Percentiles rank a stretch among this genome's conserved stretches.
These are phyloP conservation scores for Salvelinus fontinalis DNA, from an alignment of 2,113 vertebrate species.

Conservation along the genomic window DNA sequence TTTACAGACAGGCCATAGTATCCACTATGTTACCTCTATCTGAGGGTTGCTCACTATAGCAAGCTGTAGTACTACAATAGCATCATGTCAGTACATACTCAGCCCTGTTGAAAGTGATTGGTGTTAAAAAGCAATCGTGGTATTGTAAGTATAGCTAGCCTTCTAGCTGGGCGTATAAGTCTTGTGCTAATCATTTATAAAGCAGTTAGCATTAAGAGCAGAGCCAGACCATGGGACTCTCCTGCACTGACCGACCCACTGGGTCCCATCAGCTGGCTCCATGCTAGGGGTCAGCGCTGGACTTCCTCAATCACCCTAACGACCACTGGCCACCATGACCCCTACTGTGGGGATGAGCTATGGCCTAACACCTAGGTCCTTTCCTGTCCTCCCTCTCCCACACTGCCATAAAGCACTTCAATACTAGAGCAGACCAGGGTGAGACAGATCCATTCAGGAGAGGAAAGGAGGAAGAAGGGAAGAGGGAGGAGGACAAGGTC, in stretches of 20 bases:
- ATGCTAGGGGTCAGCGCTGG: conserved; percentile 10
- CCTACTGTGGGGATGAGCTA: conserved; percentile 41
- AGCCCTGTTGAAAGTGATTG: not conserved
- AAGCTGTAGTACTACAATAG: conserved; percentile 20
- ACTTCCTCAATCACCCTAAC: conserved; percentile 36
- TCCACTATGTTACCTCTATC: too few relatives aligned
- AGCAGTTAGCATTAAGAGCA: conserved; percentile 15
- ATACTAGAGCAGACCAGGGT: conserved; percentile 35
- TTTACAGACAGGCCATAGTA: too few relatives aligned
- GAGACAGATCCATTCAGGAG: conserved; percentile 47
- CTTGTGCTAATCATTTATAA: conserved; percentile 16
- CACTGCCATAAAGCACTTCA: conserved; percentile 59
- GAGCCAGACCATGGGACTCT: conserved; percentile 14
- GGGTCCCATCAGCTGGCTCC: not conserved
- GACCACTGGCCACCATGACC: conserved; percentile 10
- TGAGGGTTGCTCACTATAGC: too few relatives aligned
- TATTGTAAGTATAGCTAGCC: not conserved
- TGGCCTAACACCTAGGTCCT: conserved; percentile 35
- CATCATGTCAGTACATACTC: not conserved
- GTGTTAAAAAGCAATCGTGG: not conserved
- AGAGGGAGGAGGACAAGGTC: conserved; percentile 14
- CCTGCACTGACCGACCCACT: conserved; percentile 18
- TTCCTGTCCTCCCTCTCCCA: conserved; percentile 24
- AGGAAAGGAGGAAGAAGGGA: conserved; percentile 19
- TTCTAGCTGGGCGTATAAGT: conserved; percentile 10